Conservation (phyloP, 2,113 vertebrate genomes). For the Syngnathus floridae region DNA sequence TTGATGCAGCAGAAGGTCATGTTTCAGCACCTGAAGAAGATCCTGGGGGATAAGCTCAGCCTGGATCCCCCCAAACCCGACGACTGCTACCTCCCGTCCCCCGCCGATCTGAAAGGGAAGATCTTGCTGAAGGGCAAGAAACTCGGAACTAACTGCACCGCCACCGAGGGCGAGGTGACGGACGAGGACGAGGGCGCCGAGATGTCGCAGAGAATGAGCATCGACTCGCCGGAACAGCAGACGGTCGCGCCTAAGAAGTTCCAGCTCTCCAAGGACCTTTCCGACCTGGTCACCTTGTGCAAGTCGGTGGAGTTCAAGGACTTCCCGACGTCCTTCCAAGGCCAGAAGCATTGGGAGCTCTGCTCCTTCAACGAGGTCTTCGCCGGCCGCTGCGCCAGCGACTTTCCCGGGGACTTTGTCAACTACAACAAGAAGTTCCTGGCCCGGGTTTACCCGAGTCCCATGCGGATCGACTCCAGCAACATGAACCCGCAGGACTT, state of each 20-base stretch:
- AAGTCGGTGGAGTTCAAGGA: constrained; percentile 94
- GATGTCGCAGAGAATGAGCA: constrained; percentile 86
- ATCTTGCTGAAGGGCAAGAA: constrained; percentile 94
- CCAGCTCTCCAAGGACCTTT: constrained; percentile 92
- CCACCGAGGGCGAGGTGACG: constrained; percentile 88
- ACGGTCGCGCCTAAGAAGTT: constrained; percentile 77
- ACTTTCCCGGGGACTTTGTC: constrained; percentile 92
- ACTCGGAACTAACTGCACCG: constrained; percentile 77
- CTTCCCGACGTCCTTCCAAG: constrained; percentile 87
- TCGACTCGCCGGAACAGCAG: constrained; percentile 76
- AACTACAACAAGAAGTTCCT: constrained; percentile 98
- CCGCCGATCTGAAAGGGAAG: constrained; percentile 81
- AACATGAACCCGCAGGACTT: constrained; percentile 99
- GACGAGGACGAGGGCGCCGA: constrained; percentile 96
- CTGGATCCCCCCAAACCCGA: constrained; percentile 77
- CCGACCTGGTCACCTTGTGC: constrained; percentile 89
- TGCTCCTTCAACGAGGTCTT: constrained; percentile 97
- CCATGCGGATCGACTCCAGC: constrained; percentile 97
- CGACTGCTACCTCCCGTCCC: constrained; percentile 88
- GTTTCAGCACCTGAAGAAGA: constrained; percentile 94
- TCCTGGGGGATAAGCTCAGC: constrained; percentile 86
- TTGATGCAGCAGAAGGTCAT: constrained; percentile 94
- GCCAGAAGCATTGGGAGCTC: constrained; percentile 94
- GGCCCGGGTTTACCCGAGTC: constrained; percentile 88
- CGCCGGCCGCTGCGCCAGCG: constrained; percentile 85